Conservation (phyloP, 2,113 vertebrate genomes). For the Craseonycteris thonglongyai region DNA sequence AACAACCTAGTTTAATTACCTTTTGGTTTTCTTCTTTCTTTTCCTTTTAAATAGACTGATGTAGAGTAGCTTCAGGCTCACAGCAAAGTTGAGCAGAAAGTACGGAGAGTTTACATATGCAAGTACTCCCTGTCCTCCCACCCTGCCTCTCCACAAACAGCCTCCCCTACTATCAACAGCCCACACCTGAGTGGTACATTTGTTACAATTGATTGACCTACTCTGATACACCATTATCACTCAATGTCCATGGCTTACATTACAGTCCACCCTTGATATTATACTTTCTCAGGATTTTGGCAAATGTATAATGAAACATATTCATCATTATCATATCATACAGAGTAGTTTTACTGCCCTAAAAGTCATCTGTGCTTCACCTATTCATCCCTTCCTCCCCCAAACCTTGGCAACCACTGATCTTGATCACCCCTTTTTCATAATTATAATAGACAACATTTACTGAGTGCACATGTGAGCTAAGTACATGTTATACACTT, state of each 20-base stretch:
- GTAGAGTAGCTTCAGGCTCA: neutral
- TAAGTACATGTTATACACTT: neutral
- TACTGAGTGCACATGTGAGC: neutral
- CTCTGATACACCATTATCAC: neutral
- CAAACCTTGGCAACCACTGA: neutral
- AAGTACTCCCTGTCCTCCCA: neutral
- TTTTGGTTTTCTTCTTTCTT: neutral
- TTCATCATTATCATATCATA: neutral
- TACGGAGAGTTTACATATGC: neutral
- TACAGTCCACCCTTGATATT: neutral
- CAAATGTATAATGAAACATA: neutral
- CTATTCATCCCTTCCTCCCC: neutral
- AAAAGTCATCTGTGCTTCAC: neutral
- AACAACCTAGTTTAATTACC: conserved; percentile 16
- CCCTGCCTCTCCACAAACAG: neutral
- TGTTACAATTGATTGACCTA: neutral
- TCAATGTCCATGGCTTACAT: neutral
- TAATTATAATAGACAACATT: neutral
- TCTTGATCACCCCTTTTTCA: neutral
- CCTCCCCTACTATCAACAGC: neutral
- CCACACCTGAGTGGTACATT: neutral
- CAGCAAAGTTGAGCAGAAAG: neutral
- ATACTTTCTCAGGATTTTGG: neutral
- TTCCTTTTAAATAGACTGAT: conserved; percentile 14
- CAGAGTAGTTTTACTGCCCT: neutral